A percentile compares a stretch with the other conserved stretches of the same genome.
Evolutionary conservation across 2,797 vertebrate species (phyloP).

Genomic region (Cheirogaleus major): DNA sequence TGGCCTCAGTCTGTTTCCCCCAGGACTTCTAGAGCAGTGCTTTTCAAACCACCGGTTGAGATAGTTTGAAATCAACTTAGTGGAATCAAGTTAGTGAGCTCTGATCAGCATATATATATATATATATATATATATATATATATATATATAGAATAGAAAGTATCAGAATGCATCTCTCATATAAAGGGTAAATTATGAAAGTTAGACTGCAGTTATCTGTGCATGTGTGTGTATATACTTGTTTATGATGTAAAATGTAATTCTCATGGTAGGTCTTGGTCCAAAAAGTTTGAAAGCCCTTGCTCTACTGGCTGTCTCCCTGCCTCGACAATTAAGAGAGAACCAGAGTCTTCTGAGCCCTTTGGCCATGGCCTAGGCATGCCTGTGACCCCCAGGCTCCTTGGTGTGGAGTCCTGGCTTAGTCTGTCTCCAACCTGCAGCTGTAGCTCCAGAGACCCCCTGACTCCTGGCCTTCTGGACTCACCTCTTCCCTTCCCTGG

Average conservation of each 20-base stretch:
- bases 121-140: too few relatives aligned
- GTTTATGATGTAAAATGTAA: background rate
- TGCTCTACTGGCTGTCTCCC: background rate
- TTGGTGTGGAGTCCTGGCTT: background rate
- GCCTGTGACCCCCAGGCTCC: background rate
- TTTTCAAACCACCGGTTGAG: slow-evolving; percentile 26
- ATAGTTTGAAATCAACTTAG: slow-evolving; percentile 4
- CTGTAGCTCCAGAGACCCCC: background rate
- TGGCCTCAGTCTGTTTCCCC: background rate
- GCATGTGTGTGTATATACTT: background rate
- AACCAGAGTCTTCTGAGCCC: background rate
- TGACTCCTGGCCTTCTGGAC: background rate
- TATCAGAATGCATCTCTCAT: background rate
- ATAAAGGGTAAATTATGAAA: background rate
- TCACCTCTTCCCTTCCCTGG: background rate
- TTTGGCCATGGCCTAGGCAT: background rate
- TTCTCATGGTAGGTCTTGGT: background rate
- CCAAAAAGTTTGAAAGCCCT: background rate
- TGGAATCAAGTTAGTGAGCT: background rate
- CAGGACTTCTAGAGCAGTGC: background rate
- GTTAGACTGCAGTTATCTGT: background rate
- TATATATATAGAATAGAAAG: background rate
- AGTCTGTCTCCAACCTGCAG: background rate
- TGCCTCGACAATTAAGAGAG: background rate
- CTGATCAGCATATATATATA: background rate